Conservation (phyloP, 2,797 vertebrate species). For the Scomberomorus guttatus region DNA sequence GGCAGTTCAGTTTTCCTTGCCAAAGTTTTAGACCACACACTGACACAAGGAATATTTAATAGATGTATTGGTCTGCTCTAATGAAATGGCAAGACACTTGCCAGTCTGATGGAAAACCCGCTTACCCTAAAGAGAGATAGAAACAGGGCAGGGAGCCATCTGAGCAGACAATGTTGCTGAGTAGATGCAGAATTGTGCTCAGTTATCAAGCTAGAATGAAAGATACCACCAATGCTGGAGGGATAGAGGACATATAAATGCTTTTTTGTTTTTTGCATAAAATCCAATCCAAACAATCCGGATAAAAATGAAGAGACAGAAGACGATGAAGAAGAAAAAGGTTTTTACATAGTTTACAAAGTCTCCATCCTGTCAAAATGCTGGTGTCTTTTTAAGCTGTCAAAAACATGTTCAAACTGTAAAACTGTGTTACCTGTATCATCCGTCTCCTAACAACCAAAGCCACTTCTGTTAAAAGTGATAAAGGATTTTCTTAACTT, state of each 20-base stretch:
- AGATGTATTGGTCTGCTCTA: constrained; percentile 21
- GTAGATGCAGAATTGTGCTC: background rate
- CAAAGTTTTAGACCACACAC: constrained; percentile 20
- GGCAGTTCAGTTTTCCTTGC: background rate
- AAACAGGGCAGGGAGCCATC: background rate
- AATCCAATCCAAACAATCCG: background rate
- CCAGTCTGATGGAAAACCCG: constrained; percentile 9
- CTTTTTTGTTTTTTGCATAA: background rate
- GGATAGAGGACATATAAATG: background rate
- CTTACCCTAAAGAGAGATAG: background rate
- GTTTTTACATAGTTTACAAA: background rate
- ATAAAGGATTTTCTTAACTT: constrained; percentile 7
- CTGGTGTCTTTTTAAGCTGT: background rate
- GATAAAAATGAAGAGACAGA: background rate
- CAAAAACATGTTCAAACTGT: background rate
- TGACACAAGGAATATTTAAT: constrained; percentile 28
- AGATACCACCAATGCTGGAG: background rate
- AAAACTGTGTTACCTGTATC: background rate
- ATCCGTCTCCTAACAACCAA: background rate
- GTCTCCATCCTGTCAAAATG: background rate
- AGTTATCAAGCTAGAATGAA: constrained; percentile 11
- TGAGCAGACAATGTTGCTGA: constrained; percentile 1
- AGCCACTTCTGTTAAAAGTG: background rate
- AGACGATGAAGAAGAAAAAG: background rate
- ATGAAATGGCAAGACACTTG: constrained; percentile 28